phyloP scores from a whole-genome alignment of 1,140 invertebrate genomes.

The Agrypnia vestita region DNA sequence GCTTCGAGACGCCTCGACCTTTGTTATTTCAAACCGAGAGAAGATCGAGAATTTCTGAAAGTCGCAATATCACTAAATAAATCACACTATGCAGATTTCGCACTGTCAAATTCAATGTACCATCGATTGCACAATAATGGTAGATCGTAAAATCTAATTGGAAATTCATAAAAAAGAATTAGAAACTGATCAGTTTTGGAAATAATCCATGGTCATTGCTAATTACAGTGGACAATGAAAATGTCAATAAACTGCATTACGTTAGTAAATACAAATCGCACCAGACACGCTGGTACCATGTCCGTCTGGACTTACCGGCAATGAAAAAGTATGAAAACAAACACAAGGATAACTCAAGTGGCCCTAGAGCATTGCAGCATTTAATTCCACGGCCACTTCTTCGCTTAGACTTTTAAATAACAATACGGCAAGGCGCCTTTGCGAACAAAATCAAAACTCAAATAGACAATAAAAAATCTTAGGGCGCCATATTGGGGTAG shows the following conservation, averaged over 20 bases:
- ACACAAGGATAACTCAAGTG: not conserved
- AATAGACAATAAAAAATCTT: slow-evolving; percentile 36
- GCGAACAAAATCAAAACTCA: slow-evolving; percentile 10
- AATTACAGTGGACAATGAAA: not conserved
- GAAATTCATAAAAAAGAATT: slow-evolving; percentile 12
- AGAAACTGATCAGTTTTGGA: not conserved
- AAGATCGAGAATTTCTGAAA: too few species aligned
- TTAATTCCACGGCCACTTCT: not conserved
- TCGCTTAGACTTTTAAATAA: slow-evolving; percentile 11
- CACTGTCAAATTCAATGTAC: not conserved
- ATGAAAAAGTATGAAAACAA: slow-evolving; percentile 8
- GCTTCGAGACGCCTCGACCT: slow-evolving; percentile 1
- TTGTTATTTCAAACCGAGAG: slow-evolving; percentile 4
- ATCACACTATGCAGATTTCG: too few species aligned
- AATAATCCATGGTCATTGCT: not conserved
- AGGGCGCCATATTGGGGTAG: slow-evolving; percentile 70
- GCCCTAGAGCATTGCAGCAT: not conserved
- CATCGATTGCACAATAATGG: slow-evolving; percentile 15
- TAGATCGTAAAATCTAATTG: not conserved
- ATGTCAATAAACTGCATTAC: not conserved
- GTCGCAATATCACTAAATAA: too few species aligned
- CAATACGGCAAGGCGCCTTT: not conserved
- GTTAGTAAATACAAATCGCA: slow-evolving; percentile 1
- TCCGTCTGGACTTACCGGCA: slow-evolving; percentile 27
- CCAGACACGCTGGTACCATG: slow-evolving; percentile 36